phyloP scores from a whole-genome alignment of 2,797 vertebrate species.

The Danio kyathit region DNA sequence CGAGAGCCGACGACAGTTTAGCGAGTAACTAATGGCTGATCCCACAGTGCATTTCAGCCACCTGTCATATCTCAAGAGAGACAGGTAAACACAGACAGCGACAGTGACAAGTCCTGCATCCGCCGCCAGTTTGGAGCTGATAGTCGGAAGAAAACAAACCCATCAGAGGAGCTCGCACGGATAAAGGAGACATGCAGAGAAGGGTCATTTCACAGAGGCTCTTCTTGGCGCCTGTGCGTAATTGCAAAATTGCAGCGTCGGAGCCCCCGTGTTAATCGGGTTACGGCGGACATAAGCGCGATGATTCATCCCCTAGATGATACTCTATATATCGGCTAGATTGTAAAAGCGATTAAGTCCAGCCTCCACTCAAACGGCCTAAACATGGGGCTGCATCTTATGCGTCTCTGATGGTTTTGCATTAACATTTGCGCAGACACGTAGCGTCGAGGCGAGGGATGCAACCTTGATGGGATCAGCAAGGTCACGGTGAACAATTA shows the following conservation, averaged over 20 bases:
- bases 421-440: constrained; percentile 61
- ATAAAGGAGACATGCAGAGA: constrained; percentile 9
- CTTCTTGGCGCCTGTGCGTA: not conserved
- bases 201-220: not conserved
- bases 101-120: constrained; percentile 55
- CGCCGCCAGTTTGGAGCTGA: constrained; percentile 39
- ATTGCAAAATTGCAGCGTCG: constrained; percentile 33
- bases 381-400: constrained; percentile 49
- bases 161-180: constrained; percentile 4
- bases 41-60: constrained; percentile 40
- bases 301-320: constrained; percentile 47
- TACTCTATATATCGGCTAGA: constrained; percentile 35
- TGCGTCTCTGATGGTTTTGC: constrained; percentile 52
- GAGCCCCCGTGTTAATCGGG: constrained; percentile 32
- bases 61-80: constrained; percentile 37
- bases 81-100: constrained; percentile 46
- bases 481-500: constrained; percentile 77
- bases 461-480: constrained; percentile 61
- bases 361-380: constrained; percentile 45
- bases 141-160: constrained; percentile 13
- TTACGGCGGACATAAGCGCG: constrained; percentile 22
- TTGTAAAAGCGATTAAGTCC: constrained; percentile 55
- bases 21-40: constrained; percentile 27
- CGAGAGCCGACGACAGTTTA: constrained; percentile 36
- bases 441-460: constrained; percentile 52